Evolutionary conservation across 2,888 invertebrate genomes (phyloP).

Genomic region (Ophion slaviceki): DNA sequence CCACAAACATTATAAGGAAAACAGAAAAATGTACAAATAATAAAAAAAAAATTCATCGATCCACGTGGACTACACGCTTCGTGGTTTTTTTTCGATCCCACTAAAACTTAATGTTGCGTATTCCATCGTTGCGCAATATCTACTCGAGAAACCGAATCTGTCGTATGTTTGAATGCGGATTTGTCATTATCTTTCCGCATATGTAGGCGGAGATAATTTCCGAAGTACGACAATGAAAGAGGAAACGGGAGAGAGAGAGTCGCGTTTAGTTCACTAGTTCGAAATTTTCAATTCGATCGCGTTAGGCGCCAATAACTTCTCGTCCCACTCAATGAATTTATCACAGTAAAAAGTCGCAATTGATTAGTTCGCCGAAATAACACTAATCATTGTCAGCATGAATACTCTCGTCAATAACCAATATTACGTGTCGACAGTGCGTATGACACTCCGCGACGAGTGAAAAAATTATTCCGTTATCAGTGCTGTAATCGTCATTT

Average conservation of each 20-base stretch:
- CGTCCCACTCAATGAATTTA: not conserved
- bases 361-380: too few species aligned
- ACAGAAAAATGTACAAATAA: too few species aligned
- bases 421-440: too few species aligned
- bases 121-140: not conserved
- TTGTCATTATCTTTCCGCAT: slow-evolving; percentile 43
- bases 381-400: too few species aligned
- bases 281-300: slow-evolving; percentile 22
- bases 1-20: too few species aligned
- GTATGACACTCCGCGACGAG: too few species aligned
- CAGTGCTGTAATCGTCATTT: too few species aligned
- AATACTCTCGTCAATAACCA: too few species aligned
- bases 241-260: not conserved
- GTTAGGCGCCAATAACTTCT: slow-evolving; percentile 9
- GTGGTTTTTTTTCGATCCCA: too few species aligned
- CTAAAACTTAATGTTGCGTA: not conserved
- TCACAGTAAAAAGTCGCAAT: not conserved
- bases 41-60: too few species aligned
- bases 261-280: slow-evolving; percentile 10
- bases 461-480: too few species aligned
- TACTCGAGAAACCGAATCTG: slow-evolving; percentile 4
- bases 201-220: slow-evolving; percentile 47
- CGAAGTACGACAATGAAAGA: not conserved
- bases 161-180: slow-evolving; percentile 40
- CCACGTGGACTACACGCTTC: too few species aligned